Percentiles rank a stretch among this genome's conserved stretches.
These are phyloP conservation scores for Mactromeris polynyma DNA, from an alignment of 2,888 invertebrate genomes.

Conservation along the genomic window DNA sequence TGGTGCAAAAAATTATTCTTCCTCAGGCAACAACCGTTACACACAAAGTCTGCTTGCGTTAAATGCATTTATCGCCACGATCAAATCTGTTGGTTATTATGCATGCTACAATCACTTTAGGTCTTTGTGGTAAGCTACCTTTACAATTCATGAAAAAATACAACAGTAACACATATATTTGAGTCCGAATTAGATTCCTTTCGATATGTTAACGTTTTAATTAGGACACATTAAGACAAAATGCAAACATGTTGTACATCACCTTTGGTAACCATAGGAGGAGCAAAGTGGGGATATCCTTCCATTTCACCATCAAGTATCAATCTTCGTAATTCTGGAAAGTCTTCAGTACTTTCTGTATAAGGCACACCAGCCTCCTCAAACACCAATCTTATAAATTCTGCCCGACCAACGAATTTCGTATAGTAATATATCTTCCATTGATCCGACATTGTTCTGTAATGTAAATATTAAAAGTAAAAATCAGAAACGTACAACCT, in stretches of 20 bases:
- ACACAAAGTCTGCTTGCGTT: too few species aligned
- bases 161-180: too few species aligned
- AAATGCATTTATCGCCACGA: too few species aligned
- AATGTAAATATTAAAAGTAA: not conserved
- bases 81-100: too few species aligned
- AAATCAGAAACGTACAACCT: not conserved
- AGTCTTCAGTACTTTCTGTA: slow-evolving; percentile 62
- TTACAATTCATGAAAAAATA: too few species aligned
- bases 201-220: not conserved
- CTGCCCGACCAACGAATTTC: slow-evolving; percentile 73
- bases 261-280: slow-evolving; percentile 79
- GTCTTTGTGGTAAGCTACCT: too few species aligned
- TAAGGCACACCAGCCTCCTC: slow-evolving; percentile 78
- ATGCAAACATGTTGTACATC: too few species aligned
- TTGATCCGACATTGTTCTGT: slow-evolving; percentile 39
- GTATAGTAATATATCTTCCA: slow-evolving; percentile 74
- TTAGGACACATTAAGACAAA: too few species aligned
- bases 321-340: slow-evolving; percentile 41
- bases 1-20: too few species aligned
- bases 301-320: slow-evolving; percentile 57
- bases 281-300: slow-evolving; percentile 76
- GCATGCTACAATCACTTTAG: too few species aligned
- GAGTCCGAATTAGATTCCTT: not conserved
- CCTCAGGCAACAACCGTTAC: too few species aligned
- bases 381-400: slow-evolving; percentile 78